Percentiles rank a stretch among this genome's conserved stretches.
These are phyloP conservation scores for Trichonephila clavata DNA, from an alignment of 1,140 invertebrate species.

Conservation along the genomic window DNA sequence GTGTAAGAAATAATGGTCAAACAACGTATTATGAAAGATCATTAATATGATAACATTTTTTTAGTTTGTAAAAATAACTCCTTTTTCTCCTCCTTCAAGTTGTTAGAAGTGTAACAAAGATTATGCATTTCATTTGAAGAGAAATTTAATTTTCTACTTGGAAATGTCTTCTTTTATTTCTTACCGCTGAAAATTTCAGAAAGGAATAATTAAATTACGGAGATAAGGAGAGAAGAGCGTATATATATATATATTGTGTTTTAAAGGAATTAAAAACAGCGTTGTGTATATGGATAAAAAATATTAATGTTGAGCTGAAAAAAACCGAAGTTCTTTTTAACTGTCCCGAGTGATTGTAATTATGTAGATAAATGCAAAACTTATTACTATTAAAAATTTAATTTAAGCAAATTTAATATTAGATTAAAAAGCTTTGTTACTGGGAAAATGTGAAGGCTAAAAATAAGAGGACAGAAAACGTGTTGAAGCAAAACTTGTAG, in stretches of 20 bases:
- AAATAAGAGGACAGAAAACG: not conserved
- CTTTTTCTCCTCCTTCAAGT: not conserved
- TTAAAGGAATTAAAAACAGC: not conserved
- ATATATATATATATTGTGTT: not conserved
- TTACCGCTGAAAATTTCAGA: not conserved
- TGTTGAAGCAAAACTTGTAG: not conserved
- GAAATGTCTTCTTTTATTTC: not conserved
- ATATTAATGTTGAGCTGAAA: not conserved
- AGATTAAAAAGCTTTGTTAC: constrained; percentile 1
- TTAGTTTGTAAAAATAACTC: not conserved
- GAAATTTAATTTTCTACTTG: not conserved
- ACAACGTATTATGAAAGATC: not conserved
- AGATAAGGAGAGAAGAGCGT: not conserved
- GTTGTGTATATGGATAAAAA: not conserved
- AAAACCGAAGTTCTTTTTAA: not conserved
- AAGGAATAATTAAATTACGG: not conserved
- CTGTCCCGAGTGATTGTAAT: not conserved
- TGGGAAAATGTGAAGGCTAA: not conserved
- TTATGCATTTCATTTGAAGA: not conserved
- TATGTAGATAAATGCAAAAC: not conserved
- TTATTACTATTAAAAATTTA: not conserved
- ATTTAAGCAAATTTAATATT: constrained; percentile 3
- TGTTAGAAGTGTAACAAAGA: not conserved
- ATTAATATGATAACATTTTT: not conserved
- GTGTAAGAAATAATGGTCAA: too few relatives aligned